phyloP scores from a whole-genome alignment of 2,888 invertebrate genomes.

The Allolobophora icterica region DNA sequence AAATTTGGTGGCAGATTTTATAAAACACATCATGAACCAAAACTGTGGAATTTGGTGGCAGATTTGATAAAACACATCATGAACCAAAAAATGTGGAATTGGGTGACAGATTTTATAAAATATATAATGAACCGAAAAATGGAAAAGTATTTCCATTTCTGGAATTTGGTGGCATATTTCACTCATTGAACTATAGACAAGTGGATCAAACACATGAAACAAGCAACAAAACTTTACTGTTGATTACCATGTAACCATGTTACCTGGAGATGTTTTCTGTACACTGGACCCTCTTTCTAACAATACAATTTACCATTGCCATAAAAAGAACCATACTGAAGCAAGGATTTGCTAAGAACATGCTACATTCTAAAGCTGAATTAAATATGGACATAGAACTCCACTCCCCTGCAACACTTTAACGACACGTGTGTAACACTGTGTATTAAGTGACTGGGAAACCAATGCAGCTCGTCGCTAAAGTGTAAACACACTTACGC shows the following conservation, averaged over 20 bases:
- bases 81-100: background rate
- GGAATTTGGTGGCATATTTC: background rate
- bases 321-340: background rate
- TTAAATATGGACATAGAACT: background rate
- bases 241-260: background rate
- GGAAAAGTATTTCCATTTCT: no score
- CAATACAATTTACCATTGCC: background rate
- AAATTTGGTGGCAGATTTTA: background rate
- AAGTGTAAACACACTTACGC: background rate
- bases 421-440: no score
- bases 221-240: background rate
- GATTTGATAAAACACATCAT: no score
- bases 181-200: background rate
- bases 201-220: background rate
- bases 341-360: background rate
- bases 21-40: no score
- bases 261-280: slow-evolving; percentile 3
- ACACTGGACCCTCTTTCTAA: background rate
- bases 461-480: no score
- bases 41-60: background rate
- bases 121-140: background rate
- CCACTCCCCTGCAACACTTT: background rate
- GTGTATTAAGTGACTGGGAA: no score
- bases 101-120: background rate
- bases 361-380: background rate